Evolutionary conservation across 2,113 vertebrate species (phyloP).

Genomic region (Sorex fumeus): DNA sequence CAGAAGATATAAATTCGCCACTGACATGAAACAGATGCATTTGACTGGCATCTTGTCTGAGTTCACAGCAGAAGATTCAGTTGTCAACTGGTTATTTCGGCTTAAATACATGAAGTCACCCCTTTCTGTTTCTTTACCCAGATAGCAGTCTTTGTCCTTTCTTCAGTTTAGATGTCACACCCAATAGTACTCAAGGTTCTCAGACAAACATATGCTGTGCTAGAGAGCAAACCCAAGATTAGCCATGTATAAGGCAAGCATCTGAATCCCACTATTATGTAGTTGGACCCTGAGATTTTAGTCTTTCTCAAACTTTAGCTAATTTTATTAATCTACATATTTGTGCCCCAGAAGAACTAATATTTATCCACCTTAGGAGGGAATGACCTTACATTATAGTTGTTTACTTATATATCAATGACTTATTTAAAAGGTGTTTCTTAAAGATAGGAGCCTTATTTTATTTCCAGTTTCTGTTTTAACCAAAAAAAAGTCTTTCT

Average conservation of each 20-base stretch:
- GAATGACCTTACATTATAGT: background rate
- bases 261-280: too few relatives aligned
- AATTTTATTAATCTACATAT: background rate
- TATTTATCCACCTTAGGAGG: background rate
- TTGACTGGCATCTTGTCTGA: background rate
- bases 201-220: too few relatives aligned
- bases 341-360: background rate
- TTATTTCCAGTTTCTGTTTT: slow-evolving; percentile 5
- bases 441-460: background rate
- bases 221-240: too few relatives aligned
- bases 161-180: too few relatives aligned
- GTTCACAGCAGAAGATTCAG: background rate
- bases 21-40: background rate
- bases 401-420: background rate
- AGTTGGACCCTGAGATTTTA: background rate
- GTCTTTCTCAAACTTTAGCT: background rate
- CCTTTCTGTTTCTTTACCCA: too few relatives aligned
- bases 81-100: background rate
- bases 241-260: too few relatives aligned
- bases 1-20: background rate
- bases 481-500: background rate
- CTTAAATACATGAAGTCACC: background rate
- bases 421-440: background rate
- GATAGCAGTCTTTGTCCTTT: too few relatives aligned
- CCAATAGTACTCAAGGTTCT: too few relatives aligned